Conservation (phyloP, 2,888 invertebrate species). For the Sarcophaga variegata region DNA sequence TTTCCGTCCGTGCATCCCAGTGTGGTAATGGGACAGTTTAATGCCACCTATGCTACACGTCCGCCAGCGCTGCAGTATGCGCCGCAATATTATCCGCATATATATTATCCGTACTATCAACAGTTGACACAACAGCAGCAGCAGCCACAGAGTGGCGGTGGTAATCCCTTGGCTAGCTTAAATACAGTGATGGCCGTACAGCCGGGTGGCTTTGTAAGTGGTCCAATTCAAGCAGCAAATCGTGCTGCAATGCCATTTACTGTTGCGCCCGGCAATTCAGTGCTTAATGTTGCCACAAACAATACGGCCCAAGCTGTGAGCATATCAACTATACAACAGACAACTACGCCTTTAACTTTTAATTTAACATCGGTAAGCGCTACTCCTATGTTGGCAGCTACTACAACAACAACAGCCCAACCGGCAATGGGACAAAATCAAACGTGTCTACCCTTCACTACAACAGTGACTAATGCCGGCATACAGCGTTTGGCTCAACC, state of each 20-base stretch:
- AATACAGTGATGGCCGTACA: neutral
- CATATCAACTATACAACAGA: neutral
- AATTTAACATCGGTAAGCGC: neutral
- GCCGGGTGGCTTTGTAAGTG: neutral
- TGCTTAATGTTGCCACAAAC: neutral
- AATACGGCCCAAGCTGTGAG: neutral
- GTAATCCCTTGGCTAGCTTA: neutral
- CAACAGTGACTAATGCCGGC: neutral
- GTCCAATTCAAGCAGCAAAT: neutral
- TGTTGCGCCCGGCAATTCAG: neutral
- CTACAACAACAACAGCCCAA: neutral
- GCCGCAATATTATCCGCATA: neutral
- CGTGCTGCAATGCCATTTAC: neutral
- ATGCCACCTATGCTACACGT: neutral
- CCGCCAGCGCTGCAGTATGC: neutral
- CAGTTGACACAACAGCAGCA: conserved; percentile 6
- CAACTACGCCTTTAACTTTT: neutral
- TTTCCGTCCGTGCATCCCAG: conserved; percentile 1
- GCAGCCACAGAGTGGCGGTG: neutral
- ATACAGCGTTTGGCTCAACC: neutral
- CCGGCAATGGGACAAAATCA: neutral
- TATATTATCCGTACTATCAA: conserved; percentile 23
- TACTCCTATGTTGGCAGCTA: neutral
- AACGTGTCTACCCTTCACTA: neutral
- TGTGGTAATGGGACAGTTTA: conserved; percentile 25